Conservation (phyloP, 1,140 invertebrate species). For the Gonatopus flavifemur region DNA sequence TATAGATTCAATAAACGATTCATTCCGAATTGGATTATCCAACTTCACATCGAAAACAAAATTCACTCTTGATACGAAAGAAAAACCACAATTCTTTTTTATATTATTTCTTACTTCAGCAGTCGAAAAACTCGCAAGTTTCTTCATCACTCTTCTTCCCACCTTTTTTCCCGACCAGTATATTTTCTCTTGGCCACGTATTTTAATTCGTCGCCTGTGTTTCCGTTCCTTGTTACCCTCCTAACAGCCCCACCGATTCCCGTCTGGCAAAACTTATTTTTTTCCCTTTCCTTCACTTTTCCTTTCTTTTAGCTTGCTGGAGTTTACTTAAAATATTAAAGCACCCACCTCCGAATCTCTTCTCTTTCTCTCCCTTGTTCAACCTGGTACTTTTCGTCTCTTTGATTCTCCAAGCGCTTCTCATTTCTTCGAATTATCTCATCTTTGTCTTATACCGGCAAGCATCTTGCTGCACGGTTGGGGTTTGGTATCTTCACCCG, state of each 20-base stretch:
- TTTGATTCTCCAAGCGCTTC: too few species aligned
- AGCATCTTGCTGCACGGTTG: too few species aligned
- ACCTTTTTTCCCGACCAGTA: too few species aligned
- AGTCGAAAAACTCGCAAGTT: neutral
- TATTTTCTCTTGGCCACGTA: slow-evolving; percentile 29
- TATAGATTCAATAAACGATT: too few species aligned
- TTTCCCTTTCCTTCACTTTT: slow-evolving; percentile 12
- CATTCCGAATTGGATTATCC: too few species aligned
- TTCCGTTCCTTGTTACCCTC: slow-evolving; percentile 18
- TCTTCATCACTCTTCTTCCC: too few species aligned
- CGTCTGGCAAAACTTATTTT: slow-evolving; percentile 8
- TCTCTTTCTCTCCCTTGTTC: slow-evolving; percentile 9
- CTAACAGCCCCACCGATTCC: neutral
- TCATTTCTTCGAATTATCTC: too few species aligned
- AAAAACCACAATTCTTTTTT: slow-evolving; percentile 4
- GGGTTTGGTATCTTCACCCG: slow-evolving; percentile 33
- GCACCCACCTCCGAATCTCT: slow-evolving; percentile 26
- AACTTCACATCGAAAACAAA: too few species aligned
- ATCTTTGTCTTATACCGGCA: too few species aligned
- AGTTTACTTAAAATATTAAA: slow-evolving; percentile 54
- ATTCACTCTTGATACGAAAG: too few species aligned
- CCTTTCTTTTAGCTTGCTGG: slow-evolving; percentile 34
- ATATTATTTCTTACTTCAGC: neutral
- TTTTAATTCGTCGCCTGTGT: slow-evolving; percentile 49
- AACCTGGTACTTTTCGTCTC: slow-evolving; percentile 26